Conservation (phyloP, 92 coral and sea anemone genomes). For the Phenganax marumi region DNA sequence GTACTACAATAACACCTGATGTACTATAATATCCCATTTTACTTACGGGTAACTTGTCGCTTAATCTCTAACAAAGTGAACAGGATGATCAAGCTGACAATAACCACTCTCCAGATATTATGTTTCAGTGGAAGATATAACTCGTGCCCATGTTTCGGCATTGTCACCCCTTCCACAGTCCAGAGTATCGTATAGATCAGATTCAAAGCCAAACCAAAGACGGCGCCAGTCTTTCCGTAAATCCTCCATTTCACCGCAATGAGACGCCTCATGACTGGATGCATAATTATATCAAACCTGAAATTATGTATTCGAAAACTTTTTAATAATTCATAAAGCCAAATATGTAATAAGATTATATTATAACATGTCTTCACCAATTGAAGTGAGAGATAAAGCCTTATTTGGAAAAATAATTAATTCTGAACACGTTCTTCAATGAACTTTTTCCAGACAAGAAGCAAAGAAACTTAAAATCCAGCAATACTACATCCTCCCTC, state of each 20-base stretch:
- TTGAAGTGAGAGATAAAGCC: too few relatives aligned
- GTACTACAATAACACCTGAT: not conserved
- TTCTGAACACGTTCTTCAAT: too few relatives aligned
- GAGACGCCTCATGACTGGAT: constrained; percentile 65
- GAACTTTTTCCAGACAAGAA: too few relatives aligned
- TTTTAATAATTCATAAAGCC: not conserved
- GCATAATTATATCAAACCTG: constrained; percentile 64
- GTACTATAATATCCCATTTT: too few relatives aligned
- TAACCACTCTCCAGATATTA: constrained; percentile 46
- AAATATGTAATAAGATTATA: not conserved
- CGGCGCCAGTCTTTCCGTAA: constrained; percentile 44
- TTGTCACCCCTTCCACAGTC: constrained; percentile 56
- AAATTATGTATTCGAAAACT: not conserved
- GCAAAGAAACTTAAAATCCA: too few relatives aligned
- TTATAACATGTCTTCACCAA: not conserved
- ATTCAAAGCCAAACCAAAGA: constrained; percentile 52
- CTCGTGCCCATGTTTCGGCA: constrained; percentile 36
- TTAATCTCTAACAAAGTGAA: constrained; percentile 20
- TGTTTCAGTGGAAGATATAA: constrained; percentile 50
- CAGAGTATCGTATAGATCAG: constrained; percentile 53
- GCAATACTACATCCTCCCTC: too few relatives aligned
- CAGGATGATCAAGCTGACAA: not conserved
- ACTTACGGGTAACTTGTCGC: constrained; percentile 16
- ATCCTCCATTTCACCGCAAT: constrained; percentile 62
- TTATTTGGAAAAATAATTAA: too few relatives aligned